Conservation (phyloP, 2,113 vertebrate species). For the Struthidea cinerea region DNA sequence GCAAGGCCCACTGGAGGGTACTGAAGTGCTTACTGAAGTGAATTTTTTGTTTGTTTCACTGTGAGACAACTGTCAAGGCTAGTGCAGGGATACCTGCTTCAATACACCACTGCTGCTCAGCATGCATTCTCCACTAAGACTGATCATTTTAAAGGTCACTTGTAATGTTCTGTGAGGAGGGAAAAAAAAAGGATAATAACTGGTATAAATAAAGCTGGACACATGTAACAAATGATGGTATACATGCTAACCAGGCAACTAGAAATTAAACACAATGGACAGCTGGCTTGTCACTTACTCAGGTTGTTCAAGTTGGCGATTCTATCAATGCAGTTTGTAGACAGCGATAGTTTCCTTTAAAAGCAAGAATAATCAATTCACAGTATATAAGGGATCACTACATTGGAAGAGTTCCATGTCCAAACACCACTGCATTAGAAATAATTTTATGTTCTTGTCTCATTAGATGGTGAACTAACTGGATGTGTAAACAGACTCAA, state of each 20-base stretch:
- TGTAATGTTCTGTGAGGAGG: not conserved
- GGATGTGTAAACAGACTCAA: not conserved
- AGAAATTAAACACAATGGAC: not conserved
- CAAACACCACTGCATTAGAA: not conserved
- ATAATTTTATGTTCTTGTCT: not conserved
- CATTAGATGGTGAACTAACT: not conserved
- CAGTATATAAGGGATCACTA: not conserved
- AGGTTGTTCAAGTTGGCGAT: constrained; percentile 91
- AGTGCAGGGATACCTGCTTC: not conserved
- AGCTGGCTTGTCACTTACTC: constrained; percentile 82
- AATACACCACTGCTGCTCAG: not conserved
- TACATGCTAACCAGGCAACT: not conserved
- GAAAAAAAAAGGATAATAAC: not conserved
- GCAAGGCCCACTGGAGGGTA: not conserved
- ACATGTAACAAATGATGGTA: not conserved
- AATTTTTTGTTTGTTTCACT: not conserved
- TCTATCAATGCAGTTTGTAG: constrained; percentile 98
- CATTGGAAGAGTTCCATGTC: not conserved
- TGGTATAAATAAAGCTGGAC: not conserved
- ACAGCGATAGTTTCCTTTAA: constrained; percentile 90
- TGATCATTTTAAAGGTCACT: not conserved
- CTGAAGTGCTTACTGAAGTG: not conserved
- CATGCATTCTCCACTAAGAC: not conserved
- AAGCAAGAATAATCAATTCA: constrained; percentile 56
- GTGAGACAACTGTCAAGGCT: not conserved